A percentile compares a stretch with the other conserved stretches of the same genome.
Conservation (phyloP, 1,140 invertebrate genomes). For the Tetramorium alpestre region DNA sequence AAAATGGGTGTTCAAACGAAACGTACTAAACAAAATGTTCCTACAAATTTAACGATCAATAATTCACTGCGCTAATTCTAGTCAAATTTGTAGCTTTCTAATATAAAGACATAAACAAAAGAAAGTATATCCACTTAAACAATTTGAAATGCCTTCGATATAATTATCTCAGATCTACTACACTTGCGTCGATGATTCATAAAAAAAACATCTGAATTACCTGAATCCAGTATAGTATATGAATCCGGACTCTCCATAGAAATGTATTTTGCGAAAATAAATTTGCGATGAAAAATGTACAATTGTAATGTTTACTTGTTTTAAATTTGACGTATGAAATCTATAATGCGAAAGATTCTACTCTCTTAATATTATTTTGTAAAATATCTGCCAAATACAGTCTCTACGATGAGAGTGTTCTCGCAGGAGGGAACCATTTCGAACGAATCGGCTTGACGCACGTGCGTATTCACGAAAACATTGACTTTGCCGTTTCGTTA, state of each 20-base stretch:
- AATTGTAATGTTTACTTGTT: constrained; percentile 12
- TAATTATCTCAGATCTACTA: constrained; percentile 37
- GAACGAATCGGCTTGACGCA: constrained; percentile 25
- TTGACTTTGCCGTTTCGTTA: constrained; percentile 20
- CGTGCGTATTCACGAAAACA: constrained; percentile 34
- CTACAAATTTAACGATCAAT: constrained; percentile 12
- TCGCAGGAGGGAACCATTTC: neutral
- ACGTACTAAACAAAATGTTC: neutral
- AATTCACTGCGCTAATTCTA: neutral
- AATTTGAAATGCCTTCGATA: constrained; percentile 6
- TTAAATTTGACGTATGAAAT: constrained; percentile 26
- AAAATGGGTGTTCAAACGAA: neutral
- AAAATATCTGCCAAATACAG: constrained; percentile 28
- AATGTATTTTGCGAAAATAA: constrained; percentile 53
- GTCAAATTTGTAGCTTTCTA: constrained; percentile 10
- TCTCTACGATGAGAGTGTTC: constrained; percentile 7
- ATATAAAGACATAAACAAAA: constrained; percentile 11
- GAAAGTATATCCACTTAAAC: constrained; percentile 16
- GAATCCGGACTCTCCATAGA: constrained; percentile 42
- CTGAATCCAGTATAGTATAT: constrained; percentile 48
- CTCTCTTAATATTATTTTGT: constrained; percentile 19
- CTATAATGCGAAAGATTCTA: constrained; percentile 11
- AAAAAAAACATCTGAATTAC: constrained; percentile 57
- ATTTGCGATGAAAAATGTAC: constrained; percentile 14
- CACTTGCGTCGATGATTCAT: constrained; percentile 26